Evolutionary conservation across 2,888 invertebrate species (phyloP), one percentile per base, ranked within the genome.

Genomic region (Euplexia lucipara): DNA sequence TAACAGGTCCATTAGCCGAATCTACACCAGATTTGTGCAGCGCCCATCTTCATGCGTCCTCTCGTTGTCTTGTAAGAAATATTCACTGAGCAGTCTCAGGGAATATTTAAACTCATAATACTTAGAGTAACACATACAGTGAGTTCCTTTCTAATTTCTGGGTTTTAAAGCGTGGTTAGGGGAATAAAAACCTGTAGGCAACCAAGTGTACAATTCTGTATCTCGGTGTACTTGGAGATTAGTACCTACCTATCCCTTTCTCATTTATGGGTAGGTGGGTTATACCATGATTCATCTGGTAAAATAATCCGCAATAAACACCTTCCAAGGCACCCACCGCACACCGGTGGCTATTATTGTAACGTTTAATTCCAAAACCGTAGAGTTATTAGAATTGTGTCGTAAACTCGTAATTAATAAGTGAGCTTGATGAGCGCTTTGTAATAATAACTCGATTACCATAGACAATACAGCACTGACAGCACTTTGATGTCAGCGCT

Each of bases 401-500:
- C 35, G 26, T 3, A 26, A 26, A 26, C 26, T 26, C 26, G 51
- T 73, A 67, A 79, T 79, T 60, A 73, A 65, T 62, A 22, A 22
- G 30, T 44, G 58, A 61, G 39, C 14, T 51, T 65, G 52, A 66
- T 26, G 32, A 39, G 47, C 42, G 64, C 67, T 54, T 62, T 59
- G 70, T 70, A 70, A 70, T 63, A 67, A 49, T 68, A 70, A 78
- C 65, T 75, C 44, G 49, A 75, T 59, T 47, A 47, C 37, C 22
- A 39, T 48, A 67, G 52, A 75, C 61, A 63, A 69, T 63, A 60
- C 20, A 54, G 47, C 32, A 61, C 67, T 69, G 66, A 44, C 51
- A 47, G 35, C 22, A 62, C 66, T 80, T 80, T 78, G 68, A 69
- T 67, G 74, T 71, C 35, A 62, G 48, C 45, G 45, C 20, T 70